Base-by-base conservation (phyloP, 2,113 vertebrate species). In the Hemiscyllium ocellatum region DNA sequence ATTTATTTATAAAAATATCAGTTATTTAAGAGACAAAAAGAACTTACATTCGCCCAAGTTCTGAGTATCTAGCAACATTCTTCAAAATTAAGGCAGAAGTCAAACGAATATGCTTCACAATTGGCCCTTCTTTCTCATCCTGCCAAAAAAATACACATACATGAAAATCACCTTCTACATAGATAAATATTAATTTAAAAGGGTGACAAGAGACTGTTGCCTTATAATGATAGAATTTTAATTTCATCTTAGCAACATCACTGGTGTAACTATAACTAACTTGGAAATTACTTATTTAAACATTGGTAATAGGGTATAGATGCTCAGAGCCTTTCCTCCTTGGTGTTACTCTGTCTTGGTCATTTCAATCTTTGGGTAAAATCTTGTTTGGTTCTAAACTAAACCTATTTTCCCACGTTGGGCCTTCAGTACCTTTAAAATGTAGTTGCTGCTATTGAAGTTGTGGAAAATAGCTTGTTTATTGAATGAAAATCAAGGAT, bases 31-130 rank as follows among this genome's bases (percentile, higher is more conserved):
- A 93, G 26, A 69, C 22, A 72, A 93, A 68, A 47, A 4, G 10
- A 72, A 70, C 95, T 87, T 95, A 95, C 95, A 68, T 87, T 72
- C 95, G 80, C 56, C 95, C 95, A 90, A 90, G 42, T 80, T 95
- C 95, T 10, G 95, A 95, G 95, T 95, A 90, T 90, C 95, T 95
- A 61, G 95, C 95, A 95, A 95, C 52, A 95, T 95, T 95, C 61
- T 90, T 85, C 80, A 95, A 90, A 65, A 95, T 90, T 85, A 95
- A 90, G 68, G 80, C 80, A 87, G 95, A 85, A 50, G 95, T 95
- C 86, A 95, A 66, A 68, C 95, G 61, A 90, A 95, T 95, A 66
- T 90, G 80, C 56, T 95, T 95, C 86, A 90, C 86, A 90, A 95
- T 95, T 4, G 95, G 95, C 42, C 78, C 95, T 95, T 95, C 95